Percentiles rank a stretch among this genome's conserved stretches.
Evolutionary conservation across 2,888 invertebrate genomes (phyloP).

Genomic region (Napeogenes inachia): DNA sequence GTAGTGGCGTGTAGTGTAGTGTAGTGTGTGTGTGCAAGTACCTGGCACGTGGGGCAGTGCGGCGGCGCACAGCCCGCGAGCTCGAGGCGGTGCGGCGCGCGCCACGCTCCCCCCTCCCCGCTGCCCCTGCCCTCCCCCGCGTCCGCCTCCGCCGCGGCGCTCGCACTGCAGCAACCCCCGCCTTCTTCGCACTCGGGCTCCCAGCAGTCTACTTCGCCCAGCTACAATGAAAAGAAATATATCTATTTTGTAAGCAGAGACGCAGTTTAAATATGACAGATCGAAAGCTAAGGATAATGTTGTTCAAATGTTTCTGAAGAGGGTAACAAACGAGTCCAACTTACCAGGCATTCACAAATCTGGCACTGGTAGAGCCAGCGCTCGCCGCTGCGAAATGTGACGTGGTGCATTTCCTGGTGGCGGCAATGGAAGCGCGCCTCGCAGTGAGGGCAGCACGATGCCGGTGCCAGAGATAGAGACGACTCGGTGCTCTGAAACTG

Average conservation of each 20-base stretch:
- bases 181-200: slow-evolving; percentile 90
- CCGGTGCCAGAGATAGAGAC: slow-evolving; percentile 66
- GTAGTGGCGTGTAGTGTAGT: background rate
- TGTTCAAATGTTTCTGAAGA: too few species aligned
- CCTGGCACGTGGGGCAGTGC: slow-evolving; percentile 80
- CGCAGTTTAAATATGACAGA: too few species aligned
- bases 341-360: slow-evolving; percentile 92
- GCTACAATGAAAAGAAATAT: slow-evolving; percentile 57
- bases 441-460: slow-evolving; percentile 89
- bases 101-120: slow-evolving; percentile 79
- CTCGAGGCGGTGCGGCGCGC: slow-evolving; percentile 77
- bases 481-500: slow-evolving; percentile 74
- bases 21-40: slow-evolving; percentile 35
- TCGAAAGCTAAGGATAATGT: too few species aligned
- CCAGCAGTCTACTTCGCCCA: slow-evolving; percentile 94
- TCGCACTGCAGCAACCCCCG: slow-evolving; percentile 81
- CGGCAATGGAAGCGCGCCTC: slow-evolving; percentile 84
- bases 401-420: slow-evolving; percentile 87
- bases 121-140: slow-evolving; percentile 77
- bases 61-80: slow-evolving; percentile 82
- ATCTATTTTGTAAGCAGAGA: background rate
- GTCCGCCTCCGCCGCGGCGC: slow-evolving; percentile 52
- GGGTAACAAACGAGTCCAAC: slow-evolving; percentile 36
- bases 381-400: slow-evolving; percentile 87
- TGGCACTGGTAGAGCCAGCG: slow-evolving; percentile 95